A percentile compares a stretch with the other conserved stretches of the same genome.
These are phyloP conservation scores for Hyles lineata DNA, from an alignment of 2,888 invertebrate species.

Conservation along the genomic window DNA sequence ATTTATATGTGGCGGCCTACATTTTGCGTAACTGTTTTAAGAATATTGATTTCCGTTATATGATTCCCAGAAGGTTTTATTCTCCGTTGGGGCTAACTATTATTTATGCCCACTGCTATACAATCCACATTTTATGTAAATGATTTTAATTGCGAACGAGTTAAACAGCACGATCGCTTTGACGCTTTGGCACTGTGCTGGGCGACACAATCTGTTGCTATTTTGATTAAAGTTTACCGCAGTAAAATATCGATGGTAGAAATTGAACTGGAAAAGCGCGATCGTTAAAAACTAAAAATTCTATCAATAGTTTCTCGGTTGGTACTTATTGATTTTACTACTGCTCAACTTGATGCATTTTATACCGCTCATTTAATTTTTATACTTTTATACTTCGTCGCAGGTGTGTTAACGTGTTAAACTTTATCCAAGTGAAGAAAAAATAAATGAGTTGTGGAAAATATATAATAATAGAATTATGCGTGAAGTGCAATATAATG, in stretches of 20 bases:
- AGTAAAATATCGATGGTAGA: slow-evolving; percentile 30
- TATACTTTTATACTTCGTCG: not conserved
- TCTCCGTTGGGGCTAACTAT: not conserved
- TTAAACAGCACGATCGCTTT: not conserved
- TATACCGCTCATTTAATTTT: not conserved
- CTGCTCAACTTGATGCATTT: slow-evolving; percentile 30
- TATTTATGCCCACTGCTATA: slow-evolving; percentile 9
- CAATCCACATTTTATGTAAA: slow-evolving; percentile 22
- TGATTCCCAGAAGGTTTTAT: slow-evolving; percentile 21
- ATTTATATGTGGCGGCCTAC: not conserved
- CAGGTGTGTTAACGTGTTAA: not conserved
- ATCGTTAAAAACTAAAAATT: slow-evolving; percentile 41
- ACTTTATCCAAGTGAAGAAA: not conserved
- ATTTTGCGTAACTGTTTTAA: not conserved
- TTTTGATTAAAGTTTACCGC: not conserved
- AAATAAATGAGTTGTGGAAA: too few species aligned
- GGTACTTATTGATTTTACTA: slow-evolving; percentile 67
- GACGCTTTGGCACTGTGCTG: not conserved
- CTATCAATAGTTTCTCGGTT: slow-evolving; percentile 57
- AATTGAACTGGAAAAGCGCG: slow-evolving; percentile 39
- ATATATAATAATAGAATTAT: not conserved
- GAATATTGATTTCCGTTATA: slow-evolving; percentile 12
- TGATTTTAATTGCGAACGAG: slow-evolving; percentile 1
- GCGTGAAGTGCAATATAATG: not conserved
- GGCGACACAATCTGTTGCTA: too few species aligned